phyloP scores from a whole-genome alignment of 2,888 invertebrate species.

The Chouioia cunea region DNA sequence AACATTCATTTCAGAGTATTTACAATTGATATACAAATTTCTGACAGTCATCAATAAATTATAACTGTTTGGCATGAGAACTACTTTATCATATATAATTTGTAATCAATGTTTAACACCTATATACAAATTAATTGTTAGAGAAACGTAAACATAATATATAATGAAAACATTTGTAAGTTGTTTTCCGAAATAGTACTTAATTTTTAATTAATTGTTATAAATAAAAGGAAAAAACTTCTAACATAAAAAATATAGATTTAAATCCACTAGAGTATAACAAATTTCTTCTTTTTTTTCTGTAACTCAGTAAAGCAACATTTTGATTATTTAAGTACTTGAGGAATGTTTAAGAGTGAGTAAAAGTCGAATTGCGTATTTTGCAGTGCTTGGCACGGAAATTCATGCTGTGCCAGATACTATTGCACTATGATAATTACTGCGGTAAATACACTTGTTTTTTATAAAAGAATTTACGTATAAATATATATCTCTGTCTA shows the following conservation, averaged over 20 bases:
- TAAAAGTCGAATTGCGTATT: constrained; percentile 7
- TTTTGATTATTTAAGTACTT: constrained; percentile 34
- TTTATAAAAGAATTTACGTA: background rate
- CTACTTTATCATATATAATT: too few relatives aligned
- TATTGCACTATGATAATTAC: constrained; percentile 15
- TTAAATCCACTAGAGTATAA: constrained; percentile 5
- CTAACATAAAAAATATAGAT: constrained; percentile 1
- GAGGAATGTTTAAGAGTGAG: constrained; percentile 36
- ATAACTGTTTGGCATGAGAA: too few relatives aligned
- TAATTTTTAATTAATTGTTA: too few relatives aligned
- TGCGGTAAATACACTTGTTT: constrained; percentile 3
- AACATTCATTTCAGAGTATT: too few relatives aligned
- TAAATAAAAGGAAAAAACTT: too few relatives aligned
- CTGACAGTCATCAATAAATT: too few relatives aligned
- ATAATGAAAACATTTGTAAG: too few relatives aligned
- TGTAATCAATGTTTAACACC: too few relatives aligned
- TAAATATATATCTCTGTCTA: constrained; percentile 27
- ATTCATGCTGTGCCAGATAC: background rate
- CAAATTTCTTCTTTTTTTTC: constrained; percentile 6
- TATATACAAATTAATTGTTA: too few relatives aligned
- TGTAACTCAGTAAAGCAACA: background rate
- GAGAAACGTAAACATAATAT: too few relatives aligned
- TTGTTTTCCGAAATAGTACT: too few relatives aligned
- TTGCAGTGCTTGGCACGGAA: constrained; percentile 6
- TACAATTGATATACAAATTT: too few relatives aligned